Conservation (phyloP, 2,797 vertebrate genomes). For the Sebastes hopkinsi region DNA sequence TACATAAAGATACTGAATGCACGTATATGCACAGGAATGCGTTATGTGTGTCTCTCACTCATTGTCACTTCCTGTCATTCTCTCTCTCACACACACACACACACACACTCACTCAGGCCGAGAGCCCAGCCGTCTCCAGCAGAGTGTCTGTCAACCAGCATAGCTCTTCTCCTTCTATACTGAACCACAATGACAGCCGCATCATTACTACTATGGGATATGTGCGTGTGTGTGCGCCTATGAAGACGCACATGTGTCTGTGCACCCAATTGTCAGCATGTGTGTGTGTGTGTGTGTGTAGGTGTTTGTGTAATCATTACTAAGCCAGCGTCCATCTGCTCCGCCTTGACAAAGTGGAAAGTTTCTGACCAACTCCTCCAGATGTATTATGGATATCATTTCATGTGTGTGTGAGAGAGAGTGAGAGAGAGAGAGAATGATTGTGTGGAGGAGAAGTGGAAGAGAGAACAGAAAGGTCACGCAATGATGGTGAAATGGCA, state of each 20-base stretch:
- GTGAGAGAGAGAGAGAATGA: not conserved
- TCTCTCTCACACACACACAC: not conserved
- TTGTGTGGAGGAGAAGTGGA: not conserved
- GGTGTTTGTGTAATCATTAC: slow-evolving; percentile 33
- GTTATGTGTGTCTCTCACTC: not conserved
- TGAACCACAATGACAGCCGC: slow-evolving; percentile 47
- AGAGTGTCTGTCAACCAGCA: slow-evolving; percentile 47
- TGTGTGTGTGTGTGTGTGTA: slow-evolving; percentile 2
- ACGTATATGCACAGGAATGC: not conserved
- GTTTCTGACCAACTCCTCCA: slow-evolving; percentile 55
- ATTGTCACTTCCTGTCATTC: not conserved
- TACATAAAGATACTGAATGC: not conserved
- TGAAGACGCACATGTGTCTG: not conserved
- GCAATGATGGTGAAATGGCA: not conserved
- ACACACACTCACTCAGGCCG: slow-evolving; percentile 8
- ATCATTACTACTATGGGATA: slow-evolving; percentile 36
- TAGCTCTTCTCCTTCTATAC: slow-evolving; percentile 15
- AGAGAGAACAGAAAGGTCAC: slow-evolving; percentile 1
- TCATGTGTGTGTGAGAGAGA: not conserved
- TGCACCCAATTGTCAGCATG: not conserved
- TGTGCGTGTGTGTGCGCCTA: not conserved
- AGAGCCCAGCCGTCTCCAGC: slow-evolving; percentile 23
- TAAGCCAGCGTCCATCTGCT: slow-evolving; percentile 52
- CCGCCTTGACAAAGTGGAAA: slow-evolving; percentile 59
- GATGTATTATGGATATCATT: slow-evolving; percentile 46